These are phyloP conservation scores for Ataeniobius toweri DNA, from an alignment of 2,797 vertebrate species.

Conservation along the genomic window DNA sequence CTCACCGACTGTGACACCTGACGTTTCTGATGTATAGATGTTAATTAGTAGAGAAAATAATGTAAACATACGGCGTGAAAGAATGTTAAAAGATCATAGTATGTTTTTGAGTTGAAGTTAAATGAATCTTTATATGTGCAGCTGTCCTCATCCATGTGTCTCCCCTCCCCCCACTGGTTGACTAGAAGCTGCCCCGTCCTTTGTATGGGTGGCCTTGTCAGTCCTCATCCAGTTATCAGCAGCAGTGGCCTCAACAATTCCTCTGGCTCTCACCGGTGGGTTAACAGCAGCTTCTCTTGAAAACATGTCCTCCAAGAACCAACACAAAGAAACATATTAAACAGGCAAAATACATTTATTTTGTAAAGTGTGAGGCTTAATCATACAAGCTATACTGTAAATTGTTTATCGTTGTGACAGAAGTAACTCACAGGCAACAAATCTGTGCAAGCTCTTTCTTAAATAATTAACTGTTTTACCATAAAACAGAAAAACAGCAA, in stretches of 20 bases:
- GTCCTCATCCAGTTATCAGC: constrained; percentile 68
- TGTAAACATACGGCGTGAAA: background rate
- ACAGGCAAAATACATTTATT: background rate
- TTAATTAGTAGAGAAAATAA: constrained; percentile 18
- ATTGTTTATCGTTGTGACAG: background rate
- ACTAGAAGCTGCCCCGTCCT: constrained; percentile 58
- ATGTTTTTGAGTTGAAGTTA: constrained; percentile 21
- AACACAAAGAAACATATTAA: constrained; percentile 18
- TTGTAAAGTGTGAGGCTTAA: constrained; percentile 1
- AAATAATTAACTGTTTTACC: background rate
- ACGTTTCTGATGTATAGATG: constrained; percentile 15
- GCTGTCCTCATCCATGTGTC: constrained; percentile 34
- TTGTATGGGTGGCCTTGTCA: constrained; percentile 77
- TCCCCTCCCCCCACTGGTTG: constrained; percentile 53
- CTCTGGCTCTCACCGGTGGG: constrained; percentile 40
- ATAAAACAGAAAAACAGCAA: background rate
- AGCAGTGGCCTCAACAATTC: constrained; percentile 51
- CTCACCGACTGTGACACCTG: constrained; percentile 7
- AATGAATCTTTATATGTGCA: constrained; percentile 48
- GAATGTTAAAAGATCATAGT: background rate
- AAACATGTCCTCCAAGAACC: constrained; percentile 37
- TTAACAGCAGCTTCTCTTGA: constrained; percentile 35
- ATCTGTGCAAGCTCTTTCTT: background rate
- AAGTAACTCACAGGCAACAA: background rate
- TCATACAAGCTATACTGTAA: background rate